Conservation (phyloP, 2,888 invertebrate genomes). For the Dasypolia templi region DNA sequence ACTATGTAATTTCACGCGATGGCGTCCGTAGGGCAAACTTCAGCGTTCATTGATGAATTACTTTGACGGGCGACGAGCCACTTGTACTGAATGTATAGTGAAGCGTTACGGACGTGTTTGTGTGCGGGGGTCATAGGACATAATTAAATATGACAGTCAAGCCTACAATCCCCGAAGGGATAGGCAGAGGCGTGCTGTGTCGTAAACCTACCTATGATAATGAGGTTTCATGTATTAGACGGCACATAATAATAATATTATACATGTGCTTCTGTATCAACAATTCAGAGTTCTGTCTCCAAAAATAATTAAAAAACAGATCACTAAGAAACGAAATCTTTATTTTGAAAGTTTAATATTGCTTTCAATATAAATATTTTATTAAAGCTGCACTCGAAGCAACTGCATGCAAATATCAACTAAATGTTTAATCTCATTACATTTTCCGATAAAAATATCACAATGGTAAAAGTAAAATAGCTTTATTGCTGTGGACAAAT, state of each 20-base stretch:
- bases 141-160: constrained; percentile 53
- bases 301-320: not conserved
- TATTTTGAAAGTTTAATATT: not conserved
- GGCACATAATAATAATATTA: not conserved
- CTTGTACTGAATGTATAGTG: constrained; percentile 28
- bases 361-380: constrained; percentile 3
- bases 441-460: not conserved
- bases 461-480: constrained; percentile 13
- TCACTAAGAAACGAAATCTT: too few relatives aligned
- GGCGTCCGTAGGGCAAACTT: constrained; percentile 12
- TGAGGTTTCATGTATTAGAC: constrained; percentile 19
- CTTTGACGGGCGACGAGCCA: constrained; percentile 11
- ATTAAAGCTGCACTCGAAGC: not conserved
- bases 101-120: constrained; percentile 5
- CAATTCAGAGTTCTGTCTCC: not conserved
- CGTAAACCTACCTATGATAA: constrained; percentile 37
- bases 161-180: constrained; percentile 33
- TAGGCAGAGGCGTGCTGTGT: constrained; percentile 30
- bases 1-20: constrained; percentile 9
- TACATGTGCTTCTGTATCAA: not conserved
- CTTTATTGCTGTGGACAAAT: not conserved
- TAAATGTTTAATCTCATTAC: constrained; percentile 15
- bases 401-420: not conserved
- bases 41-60: constrained; percentile 44
- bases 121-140: constrained; percentile 15